phyloP scores from a whole-genome alignment of 92 coral and sea anemone species.

The Zoanthus gigantus region DNA sequence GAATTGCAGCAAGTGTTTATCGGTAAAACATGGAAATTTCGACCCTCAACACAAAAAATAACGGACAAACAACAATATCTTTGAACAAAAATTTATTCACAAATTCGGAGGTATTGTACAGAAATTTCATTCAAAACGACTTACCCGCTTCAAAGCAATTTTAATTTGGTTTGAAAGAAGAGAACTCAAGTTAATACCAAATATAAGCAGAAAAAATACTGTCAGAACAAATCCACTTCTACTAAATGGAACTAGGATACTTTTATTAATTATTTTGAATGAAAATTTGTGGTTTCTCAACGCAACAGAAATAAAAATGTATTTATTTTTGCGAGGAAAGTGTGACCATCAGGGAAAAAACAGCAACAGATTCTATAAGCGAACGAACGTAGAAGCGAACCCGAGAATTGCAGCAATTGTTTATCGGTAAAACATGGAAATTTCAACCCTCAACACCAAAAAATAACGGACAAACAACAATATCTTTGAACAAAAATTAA shows the following conservation, averaged over 20 bases:
- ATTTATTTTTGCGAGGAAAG: slow-evolving; percentile 10
- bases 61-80: not conserved
- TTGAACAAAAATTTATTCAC: slow-evolving; percentile 8
- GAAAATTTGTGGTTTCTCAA: slow-evolving; percentile 24
- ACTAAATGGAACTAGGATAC: slow-evolving; percentile 27
- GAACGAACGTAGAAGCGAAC: slow-evolving; percentile 19
- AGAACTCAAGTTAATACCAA: too few species aligned
- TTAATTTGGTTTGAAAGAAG: too few species aligned
- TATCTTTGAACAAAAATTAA: not conserved
- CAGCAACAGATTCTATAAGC: not conserved
- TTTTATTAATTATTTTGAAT: slow-evolving; percentile 28
- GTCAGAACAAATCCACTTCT: slow-evolving; percentile 31
- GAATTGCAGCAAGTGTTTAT: slow-evolving; percentile 15
- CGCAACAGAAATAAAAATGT: not conserved
- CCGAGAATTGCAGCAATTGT: slow-evolving; percentile 15
- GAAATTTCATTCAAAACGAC: too few species aligned
- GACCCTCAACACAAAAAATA: not conserved
- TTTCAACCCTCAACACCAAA: not conserved
- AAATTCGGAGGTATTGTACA: too few species aligned
- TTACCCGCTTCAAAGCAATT: too few species aligned
- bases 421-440: slow-evolving; percentile 2
- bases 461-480: not conserved
- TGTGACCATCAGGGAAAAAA: not conserved
- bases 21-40: not conserved
- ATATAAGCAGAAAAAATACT: slow-evolving; percentile 7